Evolutionary conservation across 1,140 invertebrate species (phyloP).

Genomic region (Sitophilus oryzae): DNA sequence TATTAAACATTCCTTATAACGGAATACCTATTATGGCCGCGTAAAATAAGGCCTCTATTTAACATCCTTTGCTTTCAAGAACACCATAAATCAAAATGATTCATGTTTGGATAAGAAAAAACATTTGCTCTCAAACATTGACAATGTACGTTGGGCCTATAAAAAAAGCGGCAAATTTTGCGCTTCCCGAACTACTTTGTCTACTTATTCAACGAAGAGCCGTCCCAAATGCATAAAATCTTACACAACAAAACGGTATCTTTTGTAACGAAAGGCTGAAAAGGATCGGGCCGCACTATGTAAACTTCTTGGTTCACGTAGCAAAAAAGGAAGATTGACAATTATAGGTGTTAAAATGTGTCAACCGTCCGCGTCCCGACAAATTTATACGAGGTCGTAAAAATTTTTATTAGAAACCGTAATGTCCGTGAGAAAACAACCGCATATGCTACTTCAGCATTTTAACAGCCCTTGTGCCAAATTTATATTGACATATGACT

Average conservation of each 20-base stretch:
- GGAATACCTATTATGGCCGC: too few relatives aligned
- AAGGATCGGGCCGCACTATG: neutral
- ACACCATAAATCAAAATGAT: too few relatives aligned
- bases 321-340: conserved; percentile 8
- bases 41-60: too few relatives aligned
- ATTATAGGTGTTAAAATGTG: conserved; percentile 19
- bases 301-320: neutral
- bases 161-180: too few relatives aligned
- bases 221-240: neutral
- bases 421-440: conserved; percentile 40
- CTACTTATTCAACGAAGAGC: neutral
- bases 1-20: too few relatives aligned
- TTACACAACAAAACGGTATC: too few relatives aligned
- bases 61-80: too few relatives aligned
- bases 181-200: too few relatives aligned
- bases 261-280: neutral
- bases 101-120: too few relatives aligned
- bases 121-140: too few relatives aligned
- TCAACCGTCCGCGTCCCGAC: conserved; percentile 10
- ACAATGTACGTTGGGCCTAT: too few relatives aligned
- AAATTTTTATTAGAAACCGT: conserved; percentile 33
- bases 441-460: conserved; percentile 30
- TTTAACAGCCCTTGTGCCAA: conserved; percentile 37
- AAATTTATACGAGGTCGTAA: conserved; percentile 27
- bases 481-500: conserved; percentile 42